Conservation (phyloP, 1,140 invertebrate genomes). For the Trichonephila clavata region DNA sequence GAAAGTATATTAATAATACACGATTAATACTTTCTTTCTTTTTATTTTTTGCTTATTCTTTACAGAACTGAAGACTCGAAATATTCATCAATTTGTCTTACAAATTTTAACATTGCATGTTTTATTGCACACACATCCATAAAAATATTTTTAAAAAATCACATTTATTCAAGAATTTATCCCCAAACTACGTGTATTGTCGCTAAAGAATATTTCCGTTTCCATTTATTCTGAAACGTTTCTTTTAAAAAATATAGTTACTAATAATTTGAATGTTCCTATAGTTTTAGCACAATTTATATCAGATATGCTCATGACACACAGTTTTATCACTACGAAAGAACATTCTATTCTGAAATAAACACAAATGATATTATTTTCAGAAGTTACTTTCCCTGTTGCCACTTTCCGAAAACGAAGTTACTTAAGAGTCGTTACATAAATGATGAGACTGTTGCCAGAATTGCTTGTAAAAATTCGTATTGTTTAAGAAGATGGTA, state of each 20-base stretch:
- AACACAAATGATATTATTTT: neutral
- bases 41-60: too few species aligned
- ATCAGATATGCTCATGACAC: neutral
- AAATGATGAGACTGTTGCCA: slow-evolving; percentile 37
- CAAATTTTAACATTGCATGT: too few species aligned
- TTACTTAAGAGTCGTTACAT: slow-evolving; percentile 35
- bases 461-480: slow-evolving; percentile 7
- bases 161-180: too few species aligned
- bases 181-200: too few species aligned
- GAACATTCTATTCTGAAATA: neutral
- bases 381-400: neutral
- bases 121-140: too few species aligned
- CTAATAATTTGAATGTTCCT: neutral
- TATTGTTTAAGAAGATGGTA: slow-evolving; percentile 24
- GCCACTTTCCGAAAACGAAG: slow-evolving; percentile 5
- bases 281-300: neutral
- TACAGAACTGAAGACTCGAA: too few species aligned
- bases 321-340: neutral
- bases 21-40: too few species aligned
- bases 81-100: too few species aligned
- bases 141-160: too few species aligned
- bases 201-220: neutral
- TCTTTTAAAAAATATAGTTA: neutral
- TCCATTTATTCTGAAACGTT: neutral
- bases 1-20: too few species aligned